phyloP scores from a whole-genome alignment of 1,140 invertebrate species.

The Ostrea denselamellosa region DNA sequence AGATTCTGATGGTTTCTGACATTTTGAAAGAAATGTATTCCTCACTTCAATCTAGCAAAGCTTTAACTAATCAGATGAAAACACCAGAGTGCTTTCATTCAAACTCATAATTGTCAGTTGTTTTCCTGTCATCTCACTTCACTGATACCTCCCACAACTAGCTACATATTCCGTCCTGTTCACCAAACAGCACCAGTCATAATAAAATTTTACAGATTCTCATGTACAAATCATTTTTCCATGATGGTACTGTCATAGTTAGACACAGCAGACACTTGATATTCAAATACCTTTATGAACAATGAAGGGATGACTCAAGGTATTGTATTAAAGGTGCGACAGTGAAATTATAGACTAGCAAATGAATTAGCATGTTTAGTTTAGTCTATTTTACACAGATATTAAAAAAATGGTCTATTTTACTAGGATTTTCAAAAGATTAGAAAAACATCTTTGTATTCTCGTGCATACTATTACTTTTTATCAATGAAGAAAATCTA shows the following conservation, averaged over 20 bases:
- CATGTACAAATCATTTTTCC: conserved; percentile 25
- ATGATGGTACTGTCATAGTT: conserved; percentile 10
- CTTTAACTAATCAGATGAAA: background rate
- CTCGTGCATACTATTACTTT: too few species aligned
- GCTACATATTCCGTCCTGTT: background rate
- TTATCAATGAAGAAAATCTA: too few species aligned
- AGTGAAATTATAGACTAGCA: conserved; percentile 8
- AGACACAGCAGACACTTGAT: background rate
- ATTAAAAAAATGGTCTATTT: background rate
- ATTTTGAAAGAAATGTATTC: conserved; percentile 25
- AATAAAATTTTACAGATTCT: background rate
- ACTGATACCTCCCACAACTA: background rate
- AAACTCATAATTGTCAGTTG: conserved; percentile 19
- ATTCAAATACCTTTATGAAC: conserved; percentile 18
- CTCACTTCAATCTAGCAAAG: background rate
- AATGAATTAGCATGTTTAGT: background rate
- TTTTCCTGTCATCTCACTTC: conserved; percentile 16
- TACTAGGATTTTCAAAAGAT: too few species aligned
- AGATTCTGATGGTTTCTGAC: background rate
- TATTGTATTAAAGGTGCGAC: conserved; percentile 8
- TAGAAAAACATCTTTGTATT: too few species aligned
- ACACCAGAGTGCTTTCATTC: conserved; percentile 7
- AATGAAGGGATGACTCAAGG: conserved; percentile 21
- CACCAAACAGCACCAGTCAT: background rate
- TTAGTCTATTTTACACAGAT: background rate